Percentiles rank a stretch among this genome's conserved stretches.
Conservation (phyloP, 2,888 invertebrate species). For the Oligia latruncula region DNA sequence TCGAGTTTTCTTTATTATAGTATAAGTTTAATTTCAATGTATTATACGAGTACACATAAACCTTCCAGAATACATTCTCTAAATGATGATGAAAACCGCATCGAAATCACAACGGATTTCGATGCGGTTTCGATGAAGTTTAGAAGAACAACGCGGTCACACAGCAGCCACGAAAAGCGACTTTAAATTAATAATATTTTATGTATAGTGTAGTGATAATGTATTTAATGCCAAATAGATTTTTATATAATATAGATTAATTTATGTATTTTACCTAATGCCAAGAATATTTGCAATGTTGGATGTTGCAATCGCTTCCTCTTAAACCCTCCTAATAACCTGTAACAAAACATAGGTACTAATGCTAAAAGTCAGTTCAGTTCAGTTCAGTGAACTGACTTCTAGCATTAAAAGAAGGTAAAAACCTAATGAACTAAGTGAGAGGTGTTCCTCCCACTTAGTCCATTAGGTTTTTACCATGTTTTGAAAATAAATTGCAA, state of each 20-base stretch:
- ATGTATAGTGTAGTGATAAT: neutral
- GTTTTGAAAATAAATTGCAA: constrained; percentile 11
- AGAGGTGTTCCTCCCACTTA: neutral
- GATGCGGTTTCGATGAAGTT: neutral
- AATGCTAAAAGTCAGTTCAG: neutral
- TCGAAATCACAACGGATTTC: neutral
- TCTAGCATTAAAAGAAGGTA: too few species aligned
- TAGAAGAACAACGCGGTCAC: neutral
- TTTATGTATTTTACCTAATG: neutral
- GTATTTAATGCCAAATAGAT: neutral
- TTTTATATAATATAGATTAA: neutral
- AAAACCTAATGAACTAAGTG: too few species aligned
- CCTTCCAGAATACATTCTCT: neutral
- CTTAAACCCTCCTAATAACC: neutral
- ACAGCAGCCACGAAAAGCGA: neutral
- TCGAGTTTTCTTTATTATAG: neutral
- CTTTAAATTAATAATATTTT: neutral
- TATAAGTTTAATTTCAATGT: neutral
- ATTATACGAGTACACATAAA: neutral
- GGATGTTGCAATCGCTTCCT: neutral
- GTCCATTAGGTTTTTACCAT: neutral
- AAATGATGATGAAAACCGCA: neutral
- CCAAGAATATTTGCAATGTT: neutral
- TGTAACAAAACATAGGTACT: neutral
- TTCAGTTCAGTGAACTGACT: too few species aligned